Evolutionary conservation across 2,113 vertebrate species (phyloP).

Genomic region (Saimiri boliviensis): DNA sequence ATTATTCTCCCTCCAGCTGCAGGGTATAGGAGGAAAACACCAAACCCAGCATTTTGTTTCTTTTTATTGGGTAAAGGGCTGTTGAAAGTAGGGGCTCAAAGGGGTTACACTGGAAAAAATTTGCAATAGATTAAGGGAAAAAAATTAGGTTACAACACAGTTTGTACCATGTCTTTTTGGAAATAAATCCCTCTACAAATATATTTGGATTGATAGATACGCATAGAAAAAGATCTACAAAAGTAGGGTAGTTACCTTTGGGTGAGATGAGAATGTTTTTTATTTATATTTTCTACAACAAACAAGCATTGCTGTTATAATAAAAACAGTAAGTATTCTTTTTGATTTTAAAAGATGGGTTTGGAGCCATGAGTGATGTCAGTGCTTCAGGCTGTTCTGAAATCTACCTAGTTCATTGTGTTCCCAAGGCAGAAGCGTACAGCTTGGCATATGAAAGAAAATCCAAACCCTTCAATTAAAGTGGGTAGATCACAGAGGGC

Average conservation of each 20-base stretch:
- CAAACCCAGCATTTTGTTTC: background rate
- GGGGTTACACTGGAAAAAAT: background rate
- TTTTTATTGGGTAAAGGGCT: background rate
- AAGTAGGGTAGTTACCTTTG: background rate
- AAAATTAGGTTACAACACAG: constrained; percentile 37
- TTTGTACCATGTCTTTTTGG: background rate
- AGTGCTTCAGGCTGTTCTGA: background rate
- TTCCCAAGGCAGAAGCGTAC: background rate
- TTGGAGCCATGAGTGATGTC: background rate
- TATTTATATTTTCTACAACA: background rate
- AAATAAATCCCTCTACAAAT: background rate
- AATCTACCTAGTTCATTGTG: background rate
- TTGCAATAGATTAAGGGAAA: background rate
- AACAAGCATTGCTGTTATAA: background rate
- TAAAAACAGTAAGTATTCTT: background rate
- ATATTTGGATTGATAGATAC: background rate
- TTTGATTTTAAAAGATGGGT: background rate
- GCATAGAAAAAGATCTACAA: background rate
- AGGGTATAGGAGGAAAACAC: background rate
- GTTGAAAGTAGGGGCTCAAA: background rate
- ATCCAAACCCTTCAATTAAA: background rate
- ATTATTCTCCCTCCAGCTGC: background rate
- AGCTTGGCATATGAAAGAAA: background rate
- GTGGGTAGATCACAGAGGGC: background rate
- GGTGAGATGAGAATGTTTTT: background rate